Percentiles rank a stretch among this genome's conserved stretches.
Conservation (phyloP, 2,797 vertebrate genomes). For the Fistularia commersonii region DNA sequence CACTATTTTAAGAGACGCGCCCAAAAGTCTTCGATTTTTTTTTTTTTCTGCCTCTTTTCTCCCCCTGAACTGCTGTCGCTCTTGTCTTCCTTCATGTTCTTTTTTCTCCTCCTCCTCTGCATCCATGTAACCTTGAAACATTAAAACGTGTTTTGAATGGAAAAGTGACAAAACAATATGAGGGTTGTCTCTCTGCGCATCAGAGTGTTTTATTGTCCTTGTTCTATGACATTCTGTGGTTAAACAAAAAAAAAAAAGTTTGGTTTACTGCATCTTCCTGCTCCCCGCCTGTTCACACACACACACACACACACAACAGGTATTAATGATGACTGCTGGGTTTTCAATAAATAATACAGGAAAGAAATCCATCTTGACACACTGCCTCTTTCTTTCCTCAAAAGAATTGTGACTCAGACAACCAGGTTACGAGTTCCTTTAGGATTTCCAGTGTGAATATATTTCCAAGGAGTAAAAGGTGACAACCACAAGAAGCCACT, state of each 20-base stretch:
- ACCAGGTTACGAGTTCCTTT: too few species aligned
- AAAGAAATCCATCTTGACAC: conserved; percentile 25
- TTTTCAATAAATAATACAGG: conserved; percentile 78
- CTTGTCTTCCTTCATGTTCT: conserved; percentile 27
- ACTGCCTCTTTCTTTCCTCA: conserved; percentile 16
- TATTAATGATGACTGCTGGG: conserved; percentile 62
- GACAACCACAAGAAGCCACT: too few species aligned
- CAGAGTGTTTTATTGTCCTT: conserved; percentile 27
- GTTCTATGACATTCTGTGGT: conserved; percentile 17
- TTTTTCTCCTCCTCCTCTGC: conserved; percentile 13
- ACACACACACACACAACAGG: conserved; percentile 39
- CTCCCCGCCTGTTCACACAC: conserved; percentile 32
- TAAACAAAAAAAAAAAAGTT: conserved; percentile 53
- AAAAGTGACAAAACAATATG: conserved; percentile 16
- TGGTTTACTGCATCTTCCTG: conserved; percentile 37
- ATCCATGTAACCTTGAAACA: conserved; percentile 43
- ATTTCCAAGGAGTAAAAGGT: too few species aligned
- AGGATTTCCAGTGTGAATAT: too few species aligned
- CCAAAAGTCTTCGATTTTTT: conserved; percentile 18
- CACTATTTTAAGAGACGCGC: conserved; percentile 37
- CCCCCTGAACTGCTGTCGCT: neutral
- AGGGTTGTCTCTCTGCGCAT: conserved; percentile 50
- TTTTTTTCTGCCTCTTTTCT: conserved; percentile 29
- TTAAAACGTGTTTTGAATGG: conserved; percentile 54
- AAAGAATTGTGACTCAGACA: too few species aligned